Evolutionary conservation across 2,797 vertebrate species (phyloP), one percentile per base, ranked within the genome.

Genomic region (Pipistrellus pipistrellus): DNA sequence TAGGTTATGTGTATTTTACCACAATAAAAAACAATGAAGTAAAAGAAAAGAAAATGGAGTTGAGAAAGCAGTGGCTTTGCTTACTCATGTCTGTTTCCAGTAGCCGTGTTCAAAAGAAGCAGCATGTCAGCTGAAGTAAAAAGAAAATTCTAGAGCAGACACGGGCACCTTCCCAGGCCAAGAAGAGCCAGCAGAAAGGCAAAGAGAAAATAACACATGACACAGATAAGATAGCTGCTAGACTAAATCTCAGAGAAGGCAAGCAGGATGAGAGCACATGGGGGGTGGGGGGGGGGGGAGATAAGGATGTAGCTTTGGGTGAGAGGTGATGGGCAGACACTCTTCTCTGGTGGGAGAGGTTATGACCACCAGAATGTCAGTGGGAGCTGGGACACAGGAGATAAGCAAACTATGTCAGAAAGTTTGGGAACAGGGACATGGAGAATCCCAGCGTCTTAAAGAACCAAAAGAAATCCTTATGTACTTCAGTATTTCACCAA

Each of bases 401-500:
- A 18, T 25, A 51, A 68, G n/a, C 71, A 32, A 85, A 88, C 30
- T 53, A 44, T 27, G 35, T 82, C 48, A 35, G 20, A 27, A 20
- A 46, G 8, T 32, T 66, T 44, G 11, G 73, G 57, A 59, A 44
- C 82, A 64, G n/a, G 32, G 25, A 90, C 95, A 53, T 53, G 35
- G 25, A 83, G 46, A 94, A 84, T 25, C 84, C 27, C n/a, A 84
- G 27, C 2, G 23, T 80, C 83, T 76, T 77, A 53, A 77, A 77
- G 18, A 91, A 94, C 80, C 57, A 41, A 72, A 81, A 55, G 4
- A 69, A 90, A 85, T 66, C 32, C 35, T 17, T 57, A 66, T 87
- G 64, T 62, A 69, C 84, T 90, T 92, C 51, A 10, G 23, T 91
- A 38, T 27, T 80, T 93, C n/a, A 82, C n/a, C 18, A 53, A 94